These are phyloP conservation scores for human DNA, from an alignment of 2,113 vertebrate genomes.

Conservation along the genomic window GRCh38 chr5:171247001-171247500, in stretches of 20 bases:
- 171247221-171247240: background rate
- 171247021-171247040: background rate
- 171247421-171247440: background rate
- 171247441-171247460: background rate
- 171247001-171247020: background rate
- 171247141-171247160: background rate
- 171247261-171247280: background rate
- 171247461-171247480: background rate
- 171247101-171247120: background rate
- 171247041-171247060: background rate
- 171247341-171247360: background rate
- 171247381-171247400: conserved; percentile 39
- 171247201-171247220: background rate
- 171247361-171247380: background rate
- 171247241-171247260: background rate
- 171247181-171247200: background rate
- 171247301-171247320: background rate
- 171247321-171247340: background rate
- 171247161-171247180: background rate
- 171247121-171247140: background rate
- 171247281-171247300: background rate
- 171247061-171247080: background rate
- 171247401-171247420: background rate
- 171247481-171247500: background rate
- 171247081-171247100: conserved; percentile 7